Evolutionary conservation across 1,140 invertebrate genomes (phyloP), one percentile per base, ranked within the genome.

Genomic region (Himalopsyche phryganea): DNA sequence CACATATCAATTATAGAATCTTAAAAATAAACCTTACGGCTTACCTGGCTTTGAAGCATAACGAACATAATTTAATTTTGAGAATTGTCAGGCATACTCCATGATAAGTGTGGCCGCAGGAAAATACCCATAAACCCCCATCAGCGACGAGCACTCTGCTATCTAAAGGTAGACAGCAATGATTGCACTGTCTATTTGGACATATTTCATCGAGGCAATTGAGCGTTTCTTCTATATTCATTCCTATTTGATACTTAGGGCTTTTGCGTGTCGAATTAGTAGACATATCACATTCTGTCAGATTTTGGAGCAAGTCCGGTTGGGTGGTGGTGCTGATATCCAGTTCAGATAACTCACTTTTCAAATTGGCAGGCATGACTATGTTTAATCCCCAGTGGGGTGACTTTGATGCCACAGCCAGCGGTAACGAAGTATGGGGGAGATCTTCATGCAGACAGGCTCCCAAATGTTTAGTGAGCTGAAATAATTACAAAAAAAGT

Each of bases 121-220:
- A 73, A 65, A 77, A 78, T 19, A 73, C 71, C 76, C 75, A 78
- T 4, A 78, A 42, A 4, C 76, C 74, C 63, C 73, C 75, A 69
- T 78, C 75, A 68, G 73, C 66, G 11, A 78, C 71, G 45, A 77
- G 53, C 18, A 77, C 67, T 15, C 70, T 68, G 64, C 76, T 77
- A 52, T 71, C 68, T 38, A 78, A 66, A 48, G 75, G 75, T 65
- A 77, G 44, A 53, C 75, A 73, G 58, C 76, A 79, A 0, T 77
- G 65, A 1, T 63, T 50, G 52, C 76, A 79, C 53, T 76, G 73
- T 40, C 57, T 64, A 44, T 64, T 64, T 1, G 57, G 61, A 33
- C 61, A 64, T 19, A 64, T 51, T 2, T 60, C 57, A 9, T 50
- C 44, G 11, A 64, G 13, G 45, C 46, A 58, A 13, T 50, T 46